Percentiles rank a stretch among this genome's conserved stretches.
These are phyloP conservation scores for Sthenelais limicola DNA, from an alignment of 2,888 invertebrate species.

Conservation along the genomic window DNA sequence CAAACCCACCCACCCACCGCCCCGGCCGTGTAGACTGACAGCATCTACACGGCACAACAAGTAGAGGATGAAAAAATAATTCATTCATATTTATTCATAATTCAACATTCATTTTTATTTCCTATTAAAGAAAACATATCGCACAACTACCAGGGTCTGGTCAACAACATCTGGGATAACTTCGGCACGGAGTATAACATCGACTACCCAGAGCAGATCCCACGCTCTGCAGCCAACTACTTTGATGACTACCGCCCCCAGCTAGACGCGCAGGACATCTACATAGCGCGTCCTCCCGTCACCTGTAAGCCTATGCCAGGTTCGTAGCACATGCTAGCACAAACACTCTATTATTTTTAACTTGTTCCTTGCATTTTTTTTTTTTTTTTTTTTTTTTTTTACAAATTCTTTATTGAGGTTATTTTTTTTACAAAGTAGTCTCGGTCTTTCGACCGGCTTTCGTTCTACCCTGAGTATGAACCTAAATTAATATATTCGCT, in stretches of 20 bases:
- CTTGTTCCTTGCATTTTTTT: no score
- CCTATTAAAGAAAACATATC: constrained; percentile 79
- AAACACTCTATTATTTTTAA: no score
- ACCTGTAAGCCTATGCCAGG: constrained; percentile 89
- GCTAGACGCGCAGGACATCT: constrained; percentile 49
- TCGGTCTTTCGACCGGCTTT: no score
- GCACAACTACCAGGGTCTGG: constrained; percentile 81
- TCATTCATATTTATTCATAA: background rate
- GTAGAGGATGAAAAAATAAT: background rate
- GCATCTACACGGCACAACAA: no score
- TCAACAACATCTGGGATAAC: constrained; percentile 81
- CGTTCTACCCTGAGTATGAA: no score
- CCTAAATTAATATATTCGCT: no score
- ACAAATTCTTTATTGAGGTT: no score
- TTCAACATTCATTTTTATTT: background rate
- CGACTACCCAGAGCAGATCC: constrained; percentile 77
- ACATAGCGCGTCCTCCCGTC: constrained; percentile 70
- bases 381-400: no score
- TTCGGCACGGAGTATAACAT: constrained; percentile 79
- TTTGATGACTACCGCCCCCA: constrained; percentile 72
- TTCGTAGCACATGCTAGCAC: no score
- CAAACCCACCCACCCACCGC: no score
- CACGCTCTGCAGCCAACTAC: constrained; percentile 82
- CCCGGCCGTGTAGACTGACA: no score
- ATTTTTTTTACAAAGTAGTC: no score